Conservation (phyloP, 2,797 vertebrate genomes). For the Lophotriccus pileatus region DNA sequence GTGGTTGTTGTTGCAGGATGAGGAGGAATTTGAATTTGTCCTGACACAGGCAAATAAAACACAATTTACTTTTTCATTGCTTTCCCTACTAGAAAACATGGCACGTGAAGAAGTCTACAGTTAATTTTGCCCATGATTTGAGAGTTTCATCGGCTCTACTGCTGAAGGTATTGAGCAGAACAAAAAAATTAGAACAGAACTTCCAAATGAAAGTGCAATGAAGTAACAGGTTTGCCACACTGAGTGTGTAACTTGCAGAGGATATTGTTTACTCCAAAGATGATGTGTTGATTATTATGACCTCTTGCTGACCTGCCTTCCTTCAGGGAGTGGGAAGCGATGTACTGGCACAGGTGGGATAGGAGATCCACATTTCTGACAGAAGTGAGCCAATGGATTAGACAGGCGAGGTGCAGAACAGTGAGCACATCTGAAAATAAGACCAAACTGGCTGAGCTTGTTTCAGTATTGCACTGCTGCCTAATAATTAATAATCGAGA, state of each 20-base stretch:
- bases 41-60: not conserved
- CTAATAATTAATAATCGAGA: not conserved
- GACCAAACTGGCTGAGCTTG: not conserved
- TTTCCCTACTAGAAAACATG: not conserved
- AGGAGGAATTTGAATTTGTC: not conserved
- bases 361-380: slow-evolving; percentile 82
- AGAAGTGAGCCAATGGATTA: slow-evolving; percentile 86
- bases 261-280: not conserved
- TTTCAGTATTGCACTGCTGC: not conserved
- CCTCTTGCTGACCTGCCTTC: slow-evolving; percentile 79
- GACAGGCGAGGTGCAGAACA: slow-evolving; percentile 79
- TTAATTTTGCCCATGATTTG: not conserved
- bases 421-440: slow-evolving; percentile 79
- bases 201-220: not conserved
- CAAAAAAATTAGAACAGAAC: not conserved
- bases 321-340: slow-evolving; percentile 77
- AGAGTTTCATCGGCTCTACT: not conserved
- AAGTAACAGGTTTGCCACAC: not conserved
- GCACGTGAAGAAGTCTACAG: not conserved
- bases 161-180: not conserved
- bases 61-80: not conserved
- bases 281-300: not conserved
- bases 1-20: not conserved
- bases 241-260: not conserved
- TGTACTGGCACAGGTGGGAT: slow-evolving; percentile 75